phyloP scores from a whole-genome alignment of 2,113 vertebrate species.

The Telmatochromis sp. region DNA sequence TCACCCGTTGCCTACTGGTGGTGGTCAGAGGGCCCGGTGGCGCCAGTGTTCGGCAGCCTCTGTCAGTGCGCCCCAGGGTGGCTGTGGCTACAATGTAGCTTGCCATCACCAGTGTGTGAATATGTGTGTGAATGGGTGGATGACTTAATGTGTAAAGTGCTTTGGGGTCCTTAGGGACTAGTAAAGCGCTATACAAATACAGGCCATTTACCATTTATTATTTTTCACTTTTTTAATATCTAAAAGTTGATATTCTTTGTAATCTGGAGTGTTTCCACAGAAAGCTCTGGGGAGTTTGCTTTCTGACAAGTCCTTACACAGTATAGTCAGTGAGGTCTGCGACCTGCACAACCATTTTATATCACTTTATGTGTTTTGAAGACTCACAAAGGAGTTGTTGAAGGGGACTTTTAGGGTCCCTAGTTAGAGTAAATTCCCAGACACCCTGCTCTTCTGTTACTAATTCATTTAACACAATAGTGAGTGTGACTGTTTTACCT shows the following conservation, averaged over 20 bases:
- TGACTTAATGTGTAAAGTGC: no score
- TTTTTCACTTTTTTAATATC: background rate
- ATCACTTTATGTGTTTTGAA: background rate
- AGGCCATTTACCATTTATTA: background rate
- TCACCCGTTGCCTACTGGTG: no score
- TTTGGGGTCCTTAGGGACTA: no score
- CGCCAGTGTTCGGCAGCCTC: no score
- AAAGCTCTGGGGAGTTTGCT: background rate
- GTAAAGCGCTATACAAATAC: no score
- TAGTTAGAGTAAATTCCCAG: background rate
- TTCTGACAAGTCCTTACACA: background rate
- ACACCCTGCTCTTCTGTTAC: background rate
- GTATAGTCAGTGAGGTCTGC: background rate
- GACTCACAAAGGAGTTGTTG: background rate
- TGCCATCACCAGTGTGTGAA: no score
- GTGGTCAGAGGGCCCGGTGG: no score
- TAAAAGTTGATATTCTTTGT: background rate
- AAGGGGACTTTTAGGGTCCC: background rate
- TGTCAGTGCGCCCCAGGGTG: accelerated
- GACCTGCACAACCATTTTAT: background rate
- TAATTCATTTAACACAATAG: background rate
- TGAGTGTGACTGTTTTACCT: background rate
- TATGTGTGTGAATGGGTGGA: no score
- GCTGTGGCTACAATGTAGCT: no score
- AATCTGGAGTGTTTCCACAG: background rate